Evolutionary conservation across 2,113 vertebrate species (phyloP).

Genomic region (Xiphophorus maculatus): DNA sequence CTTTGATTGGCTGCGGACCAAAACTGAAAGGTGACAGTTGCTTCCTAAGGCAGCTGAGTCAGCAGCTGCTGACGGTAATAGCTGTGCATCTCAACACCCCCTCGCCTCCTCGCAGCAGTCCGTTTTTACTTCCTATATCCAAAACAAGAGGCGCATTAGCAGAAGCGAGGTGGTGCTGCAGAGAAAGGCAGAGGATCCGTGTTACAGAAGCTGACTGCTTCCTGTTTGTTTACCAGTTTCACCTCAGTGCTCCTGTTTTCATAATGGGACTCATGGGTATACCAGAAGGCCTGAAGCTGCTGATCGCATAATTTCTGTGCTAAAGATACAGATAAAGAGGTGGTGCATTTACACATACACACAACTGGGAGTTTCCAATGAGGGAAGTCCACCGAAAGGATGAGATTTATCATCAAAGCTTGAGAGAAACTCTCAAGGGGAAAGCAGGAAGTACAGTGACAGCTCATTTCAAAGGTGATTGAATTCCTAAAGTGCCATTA

Average conservation of each 20-base stretch:
- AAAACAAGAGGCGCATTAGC: conserved; percentile 8
- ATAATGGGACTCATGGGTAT: conserved; percentile 25
- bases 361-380: conserved; percentile 33
- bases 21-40: conserved; percentile 54
- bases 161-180: neutral
- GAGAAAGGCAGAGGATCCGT: conserved; percentile 4
- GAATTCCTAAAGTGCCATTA: neutral
- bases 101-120: conserved; percentile 30
- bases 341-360: neutral
- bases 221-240: conserved; percentile 25
- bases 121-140: conserved; percentile 45
- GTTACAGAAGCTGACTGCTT: conserved; percentile 15
- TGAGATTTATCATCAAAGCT: neutral
- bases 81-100: conserved; percentile 46
- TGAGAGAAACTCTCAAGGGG: neutral
- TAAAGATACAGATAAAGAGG: neutral
- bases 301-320: conserved; percentile 6
- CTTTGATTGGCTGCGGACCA: conserved; percentile 46
- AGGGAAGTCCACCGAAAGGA: conserved; percentile 40
- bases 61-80: conserved; percentile 69
- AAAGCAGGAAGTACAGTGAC: neutral
- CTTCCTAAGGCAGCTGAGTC: conserved; percentile 70
- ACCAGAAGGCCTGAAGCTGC: neutral
- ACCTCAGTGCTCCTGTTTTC: conserved; percentile 27
- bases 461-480: neutral